phyloP scores from a whole-genome alignment of 2,797 vertebrate species.

The Epinephelus coioides region DNA sequence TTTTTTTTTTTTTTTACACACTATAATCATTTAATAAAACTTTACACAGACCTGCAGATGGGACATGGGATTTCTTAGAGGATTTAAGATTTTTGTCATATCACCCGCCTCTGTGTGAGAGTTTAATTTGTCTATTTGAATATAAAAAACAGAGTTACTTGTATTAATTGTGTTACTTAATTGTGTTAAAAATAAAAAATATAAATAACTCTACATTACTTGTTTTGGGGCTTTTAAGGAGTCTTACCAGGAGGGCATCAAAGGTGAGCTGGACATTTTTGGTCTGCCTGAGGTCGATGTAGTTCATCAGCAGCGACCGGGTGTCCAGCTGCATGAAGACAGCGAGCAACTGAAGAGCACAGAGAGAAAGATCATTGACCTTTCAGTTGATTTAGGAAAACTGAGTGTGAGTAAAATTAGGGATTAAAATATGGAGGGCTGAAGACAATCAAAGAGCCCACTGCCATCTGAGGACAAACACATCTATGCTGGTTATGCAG shows the following conservation, averaged over 20 bases:
- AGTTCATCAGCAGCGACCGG: conserved; percentile 95
- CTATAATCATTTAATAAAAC: too few species aligned
- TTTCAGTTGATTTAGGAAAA: neutral
- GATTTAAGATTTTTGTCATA: too few species aligned
- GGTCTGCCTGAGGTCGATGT: conserved; percentile 92
- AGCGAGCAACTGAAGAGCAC: conserved; percentile 88
- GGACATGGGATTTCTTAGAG: too few species aligned
- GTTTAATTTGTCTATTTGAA: too few species aligned
- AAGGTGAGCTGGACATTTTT: conserved; percentile 94
- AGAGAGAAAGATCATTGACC: neutral
- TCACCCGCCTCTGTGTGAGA: too few species aligned
- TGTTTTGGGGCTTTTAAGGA: neutral
- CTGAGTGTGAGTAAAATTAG: neutral
- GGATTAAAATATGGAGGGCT: neutral
- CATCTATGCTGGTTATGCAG: neutral
- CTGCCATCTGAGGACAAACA: neutral
- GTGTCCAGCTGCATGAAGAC: conserved; percentile 96
- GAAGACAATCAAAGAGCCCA: neutral
- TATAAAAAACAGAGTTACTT: neutral
- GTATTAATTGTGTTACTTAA: neutral
- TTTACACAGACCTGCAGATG: too few species aligned
- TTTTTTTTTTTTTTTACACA: too few species aligned
- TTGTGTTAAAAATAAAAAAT: too few species aligned
- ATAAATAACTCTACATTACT: neutral
- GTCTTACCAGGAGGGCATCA: conserved; percentile 94